Evolutionary conservation across 2,888 invertebrate species (phyloP).

Genomic region (Punctoribates punctum): DNA sequence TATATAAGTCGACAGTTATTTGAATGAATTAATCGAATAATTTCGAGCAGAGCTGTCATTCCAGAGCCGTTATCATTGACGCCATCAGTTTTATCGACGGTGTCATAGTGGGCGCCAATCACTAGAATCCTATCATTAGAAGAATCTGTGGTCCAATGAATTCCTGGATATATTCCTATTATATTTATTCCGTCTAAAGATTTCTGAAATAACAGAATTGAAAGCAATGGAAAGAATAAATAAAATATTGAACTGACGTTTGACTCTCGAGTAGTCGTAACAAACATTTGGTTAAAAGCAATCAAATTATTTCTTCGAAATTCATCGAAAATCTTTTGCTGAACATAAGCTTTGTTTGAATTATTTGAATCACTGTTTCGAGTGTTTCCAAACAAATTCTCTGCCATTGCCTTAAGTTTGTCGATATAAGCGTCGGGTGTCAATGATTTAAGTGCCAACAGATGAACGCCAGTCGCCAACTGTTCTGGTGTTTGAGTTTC

Average conservation of each 20-base stretch:
- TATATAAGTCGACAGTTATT: conserved; percentile 49
- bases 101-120: conserved; percentile 54
- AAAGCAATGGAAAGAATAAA: not conserved
- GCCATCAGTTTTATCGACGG: conserved; percentile 50
- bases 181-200: conserved; percentile 51
- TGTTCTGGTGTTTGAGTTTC: not conserved
- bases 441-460: no score
- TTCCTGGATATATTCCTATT: conserved; percentile 51
- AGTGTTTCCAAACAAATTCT: not conserved
- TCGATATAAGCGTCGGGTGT: not conserved
- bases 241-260: not conserved
- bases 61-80: conserved; percentile 53
- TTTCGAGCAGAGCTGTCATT: conserved; percentile 52
- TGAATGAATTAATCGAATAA: conserved; percentile 50
- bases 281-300: not conserved
- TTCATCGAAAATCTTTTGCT: not conserved
- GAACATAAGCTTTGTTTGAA: not conserved
- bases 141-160: conserved; percentile 50
- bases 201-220: no score
- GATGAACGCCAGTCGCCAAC: not conserved
- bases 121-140: conserved; percentile 51
- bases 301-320: not conserved
- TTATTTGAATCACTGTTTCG: not conserved
- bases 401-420: not conserved
- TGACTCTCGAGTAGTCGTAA: not conserved